Percentiles rank a stretch among this genome's conserved stretches.
phyloP scores from a whole-genome alignment of 2,113 vertebrate species.

The Chamaea fasciata region DNA sequence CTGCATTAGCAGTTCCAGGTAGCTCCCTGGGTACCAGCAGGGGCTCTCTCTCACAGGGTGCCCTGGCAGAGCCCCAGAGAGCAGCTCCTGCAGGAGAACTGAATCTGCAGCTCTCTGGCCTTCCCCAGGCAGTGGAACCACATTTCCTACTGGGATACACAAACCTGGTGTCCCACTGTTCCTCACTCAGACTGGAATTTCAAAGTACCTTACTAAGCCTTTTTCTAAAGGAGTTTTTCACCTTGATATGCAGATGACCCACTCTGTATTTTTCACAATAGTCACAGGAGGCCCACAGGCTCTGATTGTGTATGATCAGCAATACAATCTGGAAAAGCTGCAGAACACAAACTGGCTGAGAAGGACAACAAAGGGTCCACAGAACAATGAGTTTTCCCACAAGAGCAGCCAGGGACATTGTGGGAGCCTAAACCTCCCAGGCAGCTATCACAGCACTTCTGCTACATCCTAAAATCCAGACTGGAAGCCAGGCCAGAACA shows the following conservation, averaged over 20 bases:
- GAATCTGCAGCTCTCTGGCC: too few relatives aligned
- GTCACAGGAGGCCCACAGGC: background rate
- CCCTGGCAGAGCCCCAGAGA: background rate
- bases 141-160: background rate
- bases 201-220: background rate
- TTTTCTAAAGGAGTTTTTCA: background rate
- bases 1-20: background rate
- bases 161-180: rapidly evolving
- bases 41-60: background rate
- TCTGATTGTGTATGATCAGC: background rate
- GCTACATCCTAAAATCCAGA: background rate
- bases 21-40: background rate
- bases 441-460: background rate
- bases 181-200: background rate
- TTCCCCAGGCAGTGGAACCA: background rate
- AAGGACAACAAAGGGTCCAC: background rate
- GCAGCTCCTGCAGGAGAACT: background rate
- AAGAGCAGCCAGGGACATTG: background rate
- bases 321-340: background rate
- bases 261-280: background rate
- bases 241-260: background rate
- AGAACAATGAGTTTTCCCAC: background rate
- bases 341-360: background rate
- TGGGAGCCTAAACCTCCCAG: background rate
- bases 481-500: background rate